Conservation (phyloP, 1,140 invertebrate species). For the Scaptomyza graminum region DNA sequence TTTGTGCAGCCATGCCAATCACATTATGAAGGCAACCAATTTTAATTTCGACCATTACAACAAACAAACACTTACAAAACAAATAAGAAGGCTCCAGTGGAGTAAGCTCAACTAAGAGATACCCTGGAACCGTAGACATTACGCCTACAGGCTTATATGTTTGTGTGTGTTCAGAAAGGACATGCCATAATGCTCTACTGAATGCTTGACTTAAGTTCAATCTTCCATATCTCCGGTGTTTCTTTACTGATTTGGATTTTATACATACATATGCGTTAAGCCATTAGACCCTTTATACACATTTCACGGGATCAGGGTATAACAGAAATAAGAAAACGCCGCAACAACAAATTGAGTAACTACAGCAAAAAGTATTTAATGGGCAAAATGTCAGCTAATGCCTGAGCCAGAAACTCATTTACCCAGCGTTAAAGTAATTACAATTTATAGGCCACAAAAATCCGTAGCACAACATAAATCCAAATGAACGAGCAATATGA, state of each 20-base stretch:
- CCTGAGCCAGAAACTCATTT: conserved; percentile 76
- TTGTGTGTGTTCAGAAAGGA: no score
- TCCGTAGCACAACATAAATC: conserved; percentile 81
- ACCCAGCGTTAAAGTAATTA: conserved; percentile 79
- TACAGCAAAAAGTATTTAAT: conserved; percentile 50
- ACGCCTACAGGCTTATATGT: no score
- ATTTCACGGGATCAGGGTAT: not conserved
- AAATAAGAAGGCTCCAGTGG: no score
- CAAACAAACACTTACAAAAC: conserved; percentile 12
- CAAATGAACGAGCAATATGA: conserved; percentile 63
- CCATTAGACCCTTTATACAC: no score
- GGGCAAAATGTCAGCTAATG: conserved; percentile 58
- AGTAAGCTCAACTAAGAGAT: no score
- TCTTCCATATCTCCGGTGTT: no score
- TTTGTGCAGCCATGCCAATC: conserved; percentile 59
- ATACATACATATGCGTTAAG: no score
- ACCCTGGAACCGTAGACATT: no score
- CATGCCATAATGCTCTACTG: no score
- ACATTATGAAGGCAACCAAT: conserved; percentile 79
- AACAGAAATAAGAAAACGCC: conserved; percentile 8
- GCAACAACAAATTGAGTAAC: conserved; percentile 29
- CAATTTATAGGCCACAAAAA: conserved; percentile 81
- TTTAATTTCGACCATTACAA: conserved; percentile 78
- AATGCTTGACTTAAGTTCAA: no score
- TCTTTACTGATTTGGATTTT: no score